Conservation (phyloP, 2,797 vertebrate species). For the Paguma larvata region DNA sequence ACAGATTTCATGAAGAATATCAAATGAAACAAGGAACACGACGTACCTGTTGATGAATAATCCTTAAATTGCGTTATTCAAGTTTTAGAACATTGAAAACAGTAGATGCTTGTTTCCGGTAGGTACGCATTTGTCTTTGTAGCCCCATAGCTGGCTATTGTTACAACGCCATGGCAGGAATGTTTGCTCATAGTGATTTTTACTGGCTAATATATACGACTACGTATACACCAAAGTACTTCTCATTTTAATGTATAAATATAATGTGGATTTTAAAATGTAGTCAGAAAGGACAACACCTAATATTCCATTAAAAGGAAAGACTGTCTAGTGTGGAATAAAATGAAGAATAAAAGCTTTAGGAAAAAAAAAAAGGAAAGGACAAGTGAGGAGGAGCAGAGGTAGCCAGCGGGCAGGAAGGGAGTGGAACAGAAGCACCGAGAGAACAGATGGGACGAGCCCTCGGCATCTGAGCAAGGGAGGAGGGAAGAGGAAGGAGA, state of each 20-base stretch:
- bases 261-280: not conserved
- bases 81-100: not conserved
- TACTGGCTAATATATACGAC: not conserved
- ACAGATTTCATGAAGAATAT: not conserved
- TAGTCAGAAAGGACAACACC: not conserved
- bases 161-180: not conserved
- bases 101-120: not conserved
- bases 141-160: not conserved
- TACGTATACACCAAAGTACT: not conserved
- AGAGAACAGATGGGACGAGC: not conserved
- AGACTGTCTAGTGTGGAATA: not conserved
- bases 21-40: not conserved
- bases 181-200: not conserved
- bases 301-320: not conserved
- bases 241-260: not conserved
- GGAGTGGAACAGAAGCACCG: not conserved
- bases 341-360: not conserved
- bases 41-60: not conserved
- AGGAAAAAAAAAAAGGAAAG: not conserved
- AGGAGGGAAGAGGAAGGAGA: rapidly evolving
- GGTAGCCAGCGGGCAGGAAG: not conserved
- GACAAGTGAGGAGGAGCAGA: not conserved
- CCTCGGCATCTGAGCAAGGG: rapidly evolving
- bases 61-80: not conserved
- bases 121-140: not conserved